Evolutionary conservation across 2,888 invertebrate genomes (phyloP), one percentile per base, ranked within the genome.

Genomic region (Ornithoptera alexandrae): DNA sequence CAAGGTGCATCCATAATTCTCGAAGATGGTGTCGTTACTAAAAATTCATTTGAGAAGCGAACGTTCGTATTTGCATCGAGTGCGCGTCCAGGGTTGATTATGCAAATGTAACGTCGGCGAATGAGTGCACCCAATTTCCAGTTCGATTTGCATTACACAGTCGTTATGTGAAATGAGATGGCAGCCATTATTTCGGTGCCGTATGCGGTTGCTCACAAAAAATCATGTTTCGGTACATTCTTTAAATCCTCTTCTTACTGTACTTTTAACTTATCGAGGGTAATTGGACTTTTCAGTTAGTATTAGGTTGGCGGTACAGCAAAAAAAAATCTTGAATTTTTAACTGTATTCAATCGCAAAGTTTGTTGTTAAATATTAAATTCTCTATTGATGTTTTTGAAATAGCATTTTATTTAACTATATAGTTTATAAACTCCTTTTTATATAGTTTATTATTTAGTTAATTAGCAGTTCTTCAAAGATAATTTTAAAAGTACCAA

Each of bases 41-140:
- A 77, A 82, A 82, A 82, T 83, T 81, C 79, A 83, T 83, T 81
- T 76, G 71, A 69, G 68, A 77, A 79, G 78, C 73, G 74, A 80
- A 80, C 76, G 73, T 74, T 30, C 73, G 70, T 74, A 90, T 91
- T 91, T 87, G 86, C 89, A 90, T 91, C 72, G 75, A 79, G 88
- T 90, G 79, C 83, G 84, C 79, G 74, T 73, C 76, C 77, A 73
- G 77, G 84, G 83, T 80, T 84, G 85, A 89, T 91, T 92, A 92
- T 91, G 89, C 89, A 86, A 86, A 90, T 84, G 80, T 81, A 79
- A 81, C 75, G 78, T 74, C 73, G 69, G 73, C 75, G 75, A 81
- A 78, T 74, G 77, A 83, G 79, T 78, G 79, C 80, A 81, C 82
- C 79, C 84, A 88, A 85, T 88, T 87, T 81, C 83, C 84, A 81